Evolutionary conservation across 2,797 vertebrate genomes (phyloP).

Genomic region (Varecia variegata): DNA sequence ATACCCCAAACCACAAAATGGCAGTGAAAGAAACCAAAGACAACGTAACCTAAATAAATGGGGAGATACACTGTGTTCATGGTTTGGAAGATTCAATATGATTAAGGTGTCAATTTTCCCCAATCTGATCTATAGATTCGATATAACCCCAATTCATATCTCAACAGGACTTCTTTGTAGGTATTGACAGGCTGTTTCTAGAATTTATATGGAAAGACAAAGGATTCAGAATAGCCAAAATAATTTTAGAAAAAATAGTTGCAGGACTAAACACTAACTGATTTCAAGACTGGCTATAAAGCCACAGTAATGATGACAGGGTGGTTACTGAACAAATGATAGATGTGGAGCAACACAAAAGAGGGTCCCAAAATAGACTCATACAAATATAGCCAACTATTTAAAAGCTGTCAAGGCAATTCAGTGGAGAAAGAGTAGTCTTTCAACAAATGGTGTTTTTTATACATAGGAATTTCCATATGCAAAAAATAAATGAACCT

Average conservation of each 20-base stretch:
- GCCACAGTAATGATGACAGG: neutral
- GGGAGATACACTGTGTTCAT: neutral
- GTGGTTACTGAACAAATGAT: neutral
- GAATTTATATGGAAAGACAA: neutral
- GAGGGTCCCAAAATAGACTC: neutral
- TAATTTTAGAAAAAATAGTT: neutral
- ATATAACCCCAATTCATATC: neutral
- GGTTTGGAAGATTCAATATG: neutral
- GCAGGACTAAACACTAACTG: neutral
- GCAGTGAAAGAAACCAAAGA: neutral
- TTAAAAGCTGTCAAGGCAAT: neutral
- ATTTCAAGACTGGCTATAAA: neutral
- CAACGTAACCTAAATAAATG: neutral
- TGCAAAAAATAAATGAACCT: neutral
- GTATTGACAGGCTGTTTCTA: neutral
- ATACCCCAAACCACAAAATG: neutral
- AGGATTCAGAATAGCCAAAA: neutral
- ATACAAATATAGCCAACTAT: neutral
- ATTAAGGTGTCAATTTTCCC: neutral
- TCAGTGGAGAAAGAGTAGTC: neutral
- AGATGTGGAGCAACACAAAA: neutral
- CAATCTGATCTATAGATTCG: neutral
- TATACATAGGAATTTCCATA: neutral
- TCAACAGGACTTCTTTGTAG: neutral
- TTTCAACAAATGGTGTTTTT: neutral